Evolutionary conservation across 1,140 invertebrate species (phyloP).

Genomic region (Trichoplusia ni): DNA sequence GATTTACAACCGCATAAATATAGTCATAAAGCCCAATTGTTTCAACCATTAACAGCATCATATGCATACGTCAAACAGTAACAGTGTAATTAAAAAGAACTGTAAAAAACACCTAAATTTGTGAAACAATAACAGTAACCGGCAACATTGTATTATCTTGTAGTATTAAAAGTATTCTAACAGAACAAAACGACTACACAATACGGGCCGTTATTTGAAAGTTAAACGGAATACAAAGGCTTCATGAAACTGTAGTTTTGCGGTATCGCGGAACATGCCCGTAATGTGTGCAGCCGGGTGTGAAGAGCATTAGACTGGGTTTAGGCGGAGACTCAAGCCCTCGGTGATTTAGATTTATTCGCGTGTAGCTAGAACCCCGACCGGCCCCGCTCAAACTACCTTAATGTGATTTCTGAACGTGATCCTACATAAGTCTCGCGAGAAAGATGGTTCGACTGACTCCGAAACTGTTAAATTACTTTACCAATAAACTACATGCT

Average conservation of each 20-base stretch:
- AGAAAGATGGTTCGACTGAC: constrained; percentile 45
- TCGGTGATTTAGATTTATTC: constrained; percentile 62
- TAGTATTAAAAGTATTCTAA: no score
- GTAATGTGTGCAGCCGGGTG: constrained; percentile 35
- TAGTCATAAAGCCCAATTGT: no score
- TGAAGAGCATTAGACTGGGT: constrained; percentile 55
- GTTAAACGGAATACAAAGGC: not conserved
- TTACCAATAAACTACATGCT: constrained; percentile 31
- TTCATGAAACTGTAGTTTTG: constrained; percentile 13
- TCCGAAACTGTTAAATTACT: constrained; percentile 56
- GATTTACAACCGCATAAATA: no score
- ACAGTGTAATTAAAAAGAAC: no score
- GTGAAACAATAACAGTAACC: no score
- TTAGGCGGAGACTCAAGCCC: constrained; percentile 43
- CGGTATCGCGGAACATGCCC: constrained; percentile 3
- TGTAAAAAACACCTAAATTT: no score
- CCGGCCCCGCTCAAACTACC: constrained; percentile 49
- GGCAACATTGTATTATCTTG: no score
- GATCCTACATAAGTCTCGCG: constrained; percentile 16
- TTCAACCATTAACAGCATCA: no score
- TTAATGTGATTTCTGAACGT: constrained; percentile 61
- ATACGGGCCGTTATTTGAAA: no score
- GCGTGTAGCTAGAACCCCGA: constrained; percentile 54
- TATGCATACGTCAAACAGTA: no score
- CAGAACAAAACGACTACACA: no score